Evolutionary conservation across 2,888 invertebrate genomes (phyloP), one percentile per base, ranked within the genome.

Genomic region (Drosophila rubida): DNA sequence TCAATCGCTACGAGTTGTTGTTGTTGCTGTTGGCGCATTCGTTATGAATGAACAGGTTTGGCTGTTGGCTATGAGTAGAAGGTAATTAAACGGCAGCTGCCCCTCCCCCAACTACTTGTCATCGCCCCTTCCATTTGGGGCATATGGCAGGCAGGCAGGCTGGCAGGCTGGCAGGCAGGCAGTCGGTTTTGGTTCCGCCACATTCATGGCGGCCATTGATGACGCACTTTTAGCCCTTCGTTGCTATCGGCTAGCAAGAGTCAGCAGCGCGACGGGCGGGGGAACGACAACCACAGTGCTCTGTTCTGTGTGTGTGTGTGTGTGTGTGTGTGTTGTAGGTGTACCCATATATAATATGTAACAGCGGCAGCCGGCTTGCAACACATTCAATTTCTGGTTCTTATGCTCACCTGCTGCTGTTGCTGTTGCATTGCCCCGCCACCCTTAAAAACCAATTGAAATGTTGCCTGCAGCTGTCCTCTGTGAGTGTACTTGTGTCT

Each of bases 191-290:
- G 68, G 77, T 65, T 75, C 62, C 74, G 77, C 72, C 68, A 57
- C 69, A 72, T 70, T 72, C 78, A 81, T 90, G 87, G 80, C 84
- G 89, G 90, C 78, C 89, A 89, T 82, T 82, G 87, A 89, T 89
- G 89, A 89, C 89, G 90, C 87, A 89, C 84, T 84, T 84, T 86
- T 80, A 88, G 89, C 90, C 88, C 90, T 89, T 89, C 90, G 73
- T 63, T 75, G 79, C 78, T 87, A 84, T 87, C 87, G 82, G 70
- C 70, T 59, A 67, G 53, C 68, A 57, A 32, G 32, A 32, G 39
- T 48, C 45, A 55, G 55, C 59, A 35, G 13, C 49, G 9, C n/a
- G 4, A n/a, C 7, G 25, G 19, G 30, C 9, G 19, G 23, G 48
- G 35, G 54, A 1, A 2, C 1, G 1, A 8, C 27, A 14, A 11